Evolutionary conservation across 2,797 vertebrate genomes (phyloP).

Genomic region (Hybognathus amarus): DNA sequence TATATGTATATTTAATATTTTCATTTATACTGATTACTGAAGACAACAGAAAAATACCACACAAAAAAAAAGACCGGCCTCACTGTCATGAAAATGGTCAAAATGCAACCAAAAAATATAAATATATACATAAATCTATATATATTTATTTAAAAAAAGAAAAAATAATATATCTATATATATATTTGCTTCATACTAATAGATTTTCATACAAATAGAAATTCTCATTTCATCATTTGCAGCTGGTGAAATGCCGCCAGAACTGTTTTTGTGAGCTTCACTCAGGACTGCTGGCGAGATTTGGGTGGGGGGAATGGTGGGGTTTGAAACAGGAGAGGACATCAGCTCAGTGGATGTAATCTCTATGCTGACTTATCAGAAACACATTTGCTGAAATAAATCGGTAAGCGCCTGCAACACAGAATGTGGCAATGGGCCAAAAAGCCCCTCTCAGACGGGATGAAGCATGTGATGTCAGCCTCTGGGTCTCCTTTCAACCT

Average conservation of each 20-base stretch:
- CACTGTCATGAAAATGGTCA: neutral
- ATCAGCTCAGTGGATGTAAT: conserved; percentile 18
- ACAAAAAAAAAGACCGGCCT: neutral
- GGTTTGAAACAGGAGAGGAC: conserved; percentile 13
- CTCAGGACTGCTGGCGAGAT: neutral
- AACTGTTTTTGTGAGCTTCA: conserved; percentile 4
- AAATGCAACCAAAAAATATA: neutral
- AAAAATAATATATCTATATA: neutral
- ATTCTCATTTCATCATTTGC: neutral
- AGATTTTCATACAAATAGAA: neutral
- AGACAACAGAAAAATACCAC: neutral
- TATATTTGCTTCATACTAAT: neutral
- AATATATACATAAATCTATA: no score
- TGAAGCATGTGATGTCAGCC: conserved; percentile 76
- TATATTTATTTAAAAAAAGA: neutral
- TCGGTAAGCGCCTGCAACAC: conserved; percentile 22
- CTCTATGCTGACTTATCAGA: conserved; percentile 39
- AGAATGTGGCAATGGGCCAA: conserved; percentile 68
- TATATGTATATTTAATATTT: neutral
- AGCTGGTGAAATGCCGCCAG: neutral
- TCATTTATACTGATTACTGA: neutral
- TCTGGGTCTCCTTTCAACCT: conserved; percentile 72
- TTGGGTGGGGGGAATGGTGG: neutral
- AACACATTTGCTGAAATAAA: conserved; percentile 52
- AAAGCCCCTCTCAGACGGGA: conserved; percentile 67